These are phyloP conservation scores for Synergus gifuensis DNA, from an alignment of 2,888 invertebrate species.

Conservation along the genomic window DNA sequence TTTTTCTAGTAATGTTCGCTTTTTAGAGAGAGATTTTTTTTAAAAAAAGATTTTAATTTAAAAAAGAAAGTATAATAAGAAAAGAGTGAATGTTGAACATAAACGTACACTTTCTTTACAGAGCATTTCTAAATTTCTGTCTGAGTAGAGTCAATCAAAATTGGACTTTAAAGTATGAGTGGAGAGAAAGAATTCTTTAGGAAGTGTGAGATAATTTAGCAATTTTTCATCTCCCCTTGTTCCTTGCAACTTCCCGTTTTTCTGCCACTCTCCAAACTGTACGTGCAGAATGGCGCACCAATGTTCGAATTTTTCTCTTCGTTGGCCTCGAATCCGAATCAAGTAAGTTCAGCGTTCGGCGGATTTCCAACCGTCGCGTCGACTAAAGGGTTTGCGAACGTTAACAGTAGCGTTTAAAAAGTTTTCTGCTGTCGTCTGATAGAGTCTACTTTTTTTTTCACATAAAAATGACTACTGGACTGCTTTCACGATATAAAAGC, in stretches of 20 bases:
- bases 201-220: background rate
- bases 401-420: background rate
- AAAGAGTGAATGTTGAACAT: background rate
- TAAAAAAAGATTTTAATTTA: too few species aligned
- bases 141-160: background rate
- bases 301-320: slow-evolving; percentile 3
- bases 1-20: too few species aligned
- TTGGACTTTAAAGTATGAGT: background rate
- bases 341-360: background rate
- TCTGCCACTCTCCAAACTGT: background rate
- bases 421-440: background rate
- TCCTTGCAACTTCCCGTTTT: background rate
- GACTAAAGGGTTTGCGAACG: background rate
- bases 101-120: background rate
- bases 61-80: too few species aligned
- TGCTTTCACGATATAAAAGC: background rate
- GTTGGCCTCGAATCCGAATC: background rate
- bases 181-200: background rate
- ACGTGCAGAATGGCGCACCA: background rate
- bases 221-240: background rate
- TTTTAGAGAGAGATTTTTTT: too few species aligned
- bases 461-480: background rate
- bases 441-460: background rate
- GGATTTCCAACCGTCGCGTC: background rate
- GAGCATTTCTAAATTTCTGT: background rate